Percentiles rank a stretch among this genome's conserved stretches.
Evolutionary conservation across 2,113 vertebrate genomes (phyloP).

Genomic region (Chlorodrepanis virens): DNA sequence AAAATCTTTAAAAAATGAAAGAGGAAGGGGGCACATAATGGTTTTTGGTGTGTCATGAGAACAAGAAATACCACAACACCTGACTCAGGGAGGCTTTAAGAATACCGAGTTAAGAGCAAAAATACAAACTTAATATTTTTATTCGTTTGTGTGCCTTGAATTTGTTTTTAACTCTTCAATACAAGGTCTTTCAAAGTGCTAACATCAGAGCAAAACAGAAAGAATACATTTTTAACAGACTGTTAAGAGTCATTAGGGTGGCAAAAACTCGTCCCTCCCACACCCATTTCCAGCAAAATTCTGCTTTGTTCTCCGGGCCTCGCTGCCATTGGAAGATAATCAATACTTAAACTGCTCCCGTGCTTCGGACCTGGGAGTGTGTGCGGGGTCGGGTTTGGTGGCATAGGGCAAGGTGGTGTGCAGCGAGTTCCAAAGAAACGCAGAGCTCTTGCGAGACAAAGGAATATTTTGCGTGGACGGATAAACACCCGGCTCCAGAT

Average conservation of each 20-base stretch:
- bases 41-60: neutral
- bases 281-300: neutral
- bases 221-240: neutral
- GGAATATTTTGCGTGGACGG: neutral
- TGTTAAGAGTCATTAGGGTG: neutral
- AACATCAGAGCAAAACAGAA: neutral
- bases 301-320: neutral
- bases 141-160: neutral
- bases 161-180: neutral
- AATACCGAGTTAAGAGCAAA: neutral
- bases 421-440: neutral
- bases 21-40: neutral
- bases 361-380: neutral
- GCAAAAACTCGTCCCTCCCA: neutral
- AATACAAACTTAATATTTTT: neutral
- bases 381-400: constrained; percentile 9
- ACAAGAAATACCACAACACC: neutral
- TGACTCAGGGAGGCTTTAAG: neutral
- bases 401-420: neutral
- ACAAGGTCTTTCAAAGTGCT: neutral
- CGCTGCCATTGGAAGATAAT: neutral
- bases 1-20: neutral
- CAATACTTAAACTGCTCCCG: neutral
- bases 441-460: neutral
- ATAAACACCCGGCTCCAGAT: neutral